Evolutionary conservation across 2,888 invertebrate species (phyloP).

Genomic region (Dicycla oo): DNA sequence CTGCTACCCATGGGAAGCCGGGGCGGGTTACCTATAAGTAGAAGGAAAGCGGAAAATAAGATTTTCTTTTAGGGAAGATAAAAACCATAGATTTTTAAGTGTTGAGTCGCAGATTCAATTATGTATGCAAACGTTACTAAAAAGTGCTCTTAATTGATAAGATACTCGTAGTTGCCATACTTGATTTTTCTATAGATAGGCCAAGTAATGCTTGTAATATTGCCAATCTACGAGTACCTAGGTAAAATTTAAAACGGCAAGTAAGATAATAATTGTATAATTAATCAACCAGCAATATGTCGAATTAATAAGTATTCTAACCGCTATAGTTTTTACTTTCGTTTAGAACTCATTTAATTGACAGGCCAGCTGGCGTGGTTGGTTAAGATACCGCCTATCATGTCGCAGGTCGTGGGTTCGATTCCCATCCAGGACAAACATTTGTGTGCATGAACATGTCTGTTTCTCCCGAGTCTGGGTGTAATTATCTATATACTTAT

Average conservation of each 20-base stretch:
- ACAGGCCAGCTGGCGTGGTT: no score
- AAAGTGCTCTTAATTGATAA: not conserved
- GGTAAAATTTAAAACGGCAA: constrained; percentile 2
- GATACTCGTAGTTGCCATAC: not conserved
- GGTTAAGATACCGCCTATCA: no score
- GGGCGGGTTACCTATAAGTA: no score
- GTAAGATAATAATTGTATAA: not conserved
- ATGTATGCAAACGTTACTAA: not conserved
- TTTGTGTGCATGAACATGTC: no score
- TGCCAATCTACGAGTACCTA: not conserved
- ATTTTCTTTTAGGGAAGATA: not conserved
- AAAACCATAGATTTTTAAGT: not conserved
- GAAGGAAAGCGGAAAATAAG: not conserved
- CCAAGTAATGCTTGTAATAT: not conserved
- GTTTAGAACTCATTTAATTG: not conserved
- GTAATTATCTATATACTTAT: no score
- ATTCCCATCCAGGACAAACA: no score
- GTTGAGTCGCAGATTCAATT: not conserved
- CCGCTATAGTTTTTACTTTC: not conserved
- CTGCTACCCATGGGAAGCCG: no score
- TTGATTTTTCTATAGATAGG: not conserved
- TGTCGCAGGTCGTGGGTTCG: no score
- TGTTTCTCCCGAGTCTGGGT: no score
- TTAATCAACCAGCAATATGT: not conserved
- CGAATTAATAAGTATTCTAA: not conserved